Base-by-base conservation (phyloP, 2,113 vertebrate species). In the Otocyon megalotis region DNA sequence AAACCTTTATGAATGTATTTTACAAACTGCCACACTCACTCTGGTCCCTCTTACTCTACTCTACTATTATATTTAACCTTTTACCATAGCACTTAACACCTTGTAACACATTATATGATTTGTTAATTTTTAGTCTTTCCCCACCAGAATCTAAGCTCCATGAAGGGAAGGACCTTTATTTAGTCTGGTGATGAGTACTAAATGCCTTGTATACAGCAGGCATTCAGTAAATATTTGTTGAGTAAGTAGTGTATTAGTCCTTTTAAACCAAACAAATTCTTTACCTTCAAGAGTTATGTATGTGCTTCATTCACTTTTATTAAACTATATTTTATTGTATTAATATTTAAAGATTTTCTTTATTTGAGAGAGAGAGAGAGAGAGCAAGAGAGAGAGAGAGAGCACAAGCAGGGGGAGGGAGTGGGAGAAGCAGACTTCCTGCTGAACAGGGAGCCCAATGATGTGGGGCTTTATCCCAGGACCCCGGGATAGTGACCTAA, bases 171-270 rank as follows among this genome's bases (percentile, higher is more conserved):
- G 15, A 63, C 72, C 26, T 95, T 86, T 96, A 22, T 71, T 83
- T 94, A 77, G 8, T 93, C 65, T 86, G 11, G 28, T 88, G 50
- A 63, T 88, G 48, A 93, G 87, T 90, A 79, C 50, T 65, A 48
- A 81, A 56, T 72, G 15, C 50, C 74, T 79, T 93, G 62, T 77
- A 86, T n/a, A 17, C 17, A 85, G n/a, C 14, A 82, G 60, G n/a
- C n/a, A 56, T 93, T 82, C n/a, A 22, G 8, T 63, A 93, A 85
- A 93, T 90, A 50, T 79, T 94, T 94, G 58, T 83, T 84, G 37
- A 96, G 26, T 60, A 84, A 63, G n/a, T 90, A 28, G 43, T 90
- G 22, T 86, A 19, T 90, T 62, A 84, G 32, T 83, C n/a, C 74
- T 91, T 50, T 87, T 37, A 80, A 79, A 71, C 37, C 48, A 81